Percentiles rank a stretch among this genome's conserved stretches.
These are phyloP conservation scores for Mellilla xanthometata DNA, from an alignment of 2,888 invertebrate species.

Conservation along the genomic window DNA sequence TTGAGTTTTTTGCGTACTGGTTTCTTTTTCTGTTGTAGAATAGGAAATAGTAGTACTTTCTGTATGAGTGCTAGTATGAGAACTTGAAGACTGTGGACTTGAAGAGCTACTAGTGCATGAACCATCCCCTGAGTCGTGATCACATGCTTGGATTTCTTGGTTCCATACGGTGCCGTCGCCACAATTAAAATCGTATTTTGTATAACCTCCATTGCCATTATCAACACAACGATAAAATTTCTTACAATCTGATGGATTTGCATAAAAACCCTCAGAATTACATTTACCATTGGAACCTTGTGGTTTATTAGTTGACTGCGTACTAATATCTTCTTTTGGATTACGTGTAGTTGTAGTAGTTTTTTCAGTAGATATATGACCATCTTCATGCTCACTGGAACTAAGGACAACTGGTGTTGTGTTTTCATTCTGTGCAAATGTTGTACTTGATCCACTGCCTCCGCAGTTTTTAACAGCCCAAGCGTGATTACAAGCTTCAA, in stretches of 20 bases:
- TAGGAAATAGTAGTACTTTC: slow-evolving; percentile 24
- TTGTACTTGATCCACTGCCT: slow-evolving; percentile 33
- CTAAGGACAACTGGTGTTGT: slow-evolving; percentile 28
- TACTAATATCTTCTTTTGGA: slow-evolving; percentile 4
- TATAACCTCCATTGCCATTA: slow-evolving; percentile 81
- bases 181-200: slow-evolving; percentile 87
- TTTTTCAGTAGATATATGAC: slow-evolving; percentile 18
- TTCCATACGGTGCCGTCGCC: slow-evolving; percentile 87
- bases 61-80: slow-evolving; percentile 3
- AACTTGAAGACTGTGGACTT: slow-evolving; percentile 6
- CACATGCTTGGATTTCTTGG: slow-evolving; percentile 79
- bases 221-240: slow-evolving; percentile 89
- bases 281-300: slow-evolving; percentile 52
- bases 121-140: slow-evolving; percentile 59
- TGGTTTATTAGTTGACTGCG: slow-evolving; percentile 27
- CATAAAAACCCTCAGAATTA: slow-evolving; percentile 85
- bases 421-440: slow-evolving; percentile 15
- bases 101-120: slow-evolving; percentile 30
- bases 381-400: slow-evolving; percentile 20
- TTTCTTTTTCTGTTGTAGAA: slow-evolving; percentile 19
- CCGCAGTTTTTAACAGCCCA: slow-evolving; percentile 21
- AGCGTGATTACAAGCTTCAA: slow-evolving; percentile 78
- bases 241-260: slow-evolving; percentile 85
- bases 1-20: slow-evolving; percentile 20
- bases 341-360: slow-evolving; percentile 15